phyloP scores from a whole-genome alignment of 2,797 vertebrate species.

The Acanthurus tractus region DNA sequence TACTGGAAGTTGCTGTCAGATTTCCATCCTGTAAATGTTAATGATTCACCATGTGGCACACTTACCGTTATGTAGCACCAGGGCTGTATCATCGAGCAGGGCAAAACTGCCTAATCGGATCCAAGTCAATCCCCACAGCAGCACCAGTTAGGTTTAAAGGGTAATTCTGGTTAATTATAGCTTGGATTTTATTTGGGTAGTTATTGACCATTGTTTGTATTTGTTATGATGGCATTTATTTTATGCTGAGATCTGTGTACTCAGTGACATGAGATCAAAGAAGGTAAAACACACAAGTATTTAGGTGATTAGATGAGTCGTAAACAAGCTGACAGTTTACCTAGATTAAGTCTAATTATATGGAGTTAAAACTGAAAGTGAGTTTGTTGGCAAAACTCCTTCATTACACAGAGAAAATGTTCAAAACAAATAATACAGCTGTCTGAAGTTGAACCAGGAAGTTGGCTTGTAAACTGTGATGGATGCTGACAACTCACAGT shows the following conservation, averaged over 20 bases:
- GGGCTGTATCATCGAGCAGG: neutral
- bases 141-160: neutral
- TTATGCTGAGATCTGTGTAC: neutral
- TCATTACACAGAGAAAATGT: neutral
- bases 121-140: neutral
- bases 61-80: slow-evolving; percentile 1
- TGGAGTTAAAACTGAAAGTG: neutral
- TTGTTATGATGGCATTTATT: neutral
- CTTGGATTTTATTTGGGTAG: neutral
- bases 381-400: neutral
- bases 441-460: neutral
- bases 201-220: neutral
- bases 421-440: neutral
- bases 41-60: slow-evolving; percentile 43
- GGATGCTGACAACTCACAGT: neutral
- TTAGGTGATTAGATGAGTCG: neutral
- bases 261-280: neutral
- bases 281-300: neutral
- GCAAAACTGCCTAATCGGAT: neutral
- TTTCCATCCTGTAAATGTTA: slow-evolving; percentile 54
- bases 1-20: slow-evolving; percentile 44
- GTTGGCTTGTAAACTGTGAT: neutral
- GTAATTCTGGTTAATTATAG: neutral
- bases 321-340: neutral
- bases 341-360: neutral